A percentile compares a stretch with the other conserved stretches of the same genome.
These are phyloP conservation scores for Bruchidius siliquastri DNA, from an alignment of 2,888 invertebrate species.

Conservation along the genomic window DNA sequence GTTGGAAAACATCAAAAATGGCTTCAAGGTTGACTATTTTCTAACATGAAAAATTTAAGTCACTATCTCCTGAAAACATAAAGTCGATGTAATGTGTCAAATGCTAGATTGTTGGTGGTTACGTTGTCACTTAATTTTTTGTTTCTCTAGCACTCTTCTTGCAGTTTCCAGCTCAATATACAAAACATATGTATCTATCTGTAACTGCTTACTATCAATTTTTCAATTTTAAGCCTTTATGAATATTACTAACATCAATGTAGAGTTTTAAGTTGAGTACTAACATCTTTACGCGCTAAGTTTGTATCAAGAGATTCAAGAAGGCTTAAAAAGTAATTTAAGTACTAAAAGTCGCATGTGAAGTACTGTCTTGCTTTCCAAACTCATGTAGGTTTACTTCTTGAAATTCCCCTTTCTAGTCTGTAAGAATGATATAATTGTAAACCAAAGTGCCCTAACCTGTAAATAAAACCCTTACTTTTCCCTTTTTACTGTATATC, in stretches of 20 bases:
- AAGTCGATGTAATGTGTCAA: no score
- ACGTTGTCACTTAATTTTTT: no score
- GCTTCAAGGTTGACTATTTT: no score
- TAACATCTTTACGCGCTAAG: neutral
- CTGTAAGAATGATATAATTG: conserved; percentile 17
- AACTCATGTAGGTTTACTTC: neutral
- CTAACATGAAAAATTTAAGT: no score
- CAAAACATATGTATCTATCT: neutral
- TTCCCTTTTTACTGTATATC: conserved; percentile 12
- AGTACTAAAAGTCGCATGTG: neutral
- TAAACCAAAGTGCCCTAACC: conserved; percentile 29
- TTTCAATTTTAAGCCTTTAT: neutral
- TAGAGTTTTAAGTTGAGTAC: neutral
- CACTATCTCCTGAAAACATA: no score
- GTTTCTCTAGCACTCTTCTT: neutral
- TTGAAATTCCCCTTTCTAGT: conserved; percentile 19
- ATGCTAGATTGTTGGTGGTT: no score
- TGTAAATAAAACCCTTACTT: conserved; percentile 17
- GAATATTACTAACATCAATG: neutral
- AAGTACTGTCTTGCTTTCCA: neutral
- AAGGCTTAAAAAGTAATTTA: neutral
- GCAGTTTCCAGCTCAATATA: neutral
- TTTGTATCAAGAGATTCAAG: neutral
- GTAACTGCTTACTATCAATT: neutral
- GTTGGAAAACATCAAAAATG: no score